These are phyloP conservation scores for Tiaroga cobitis DNA, from an alignment of 2,797 vertebrate species.

Conservation along the genomic window DNA sequence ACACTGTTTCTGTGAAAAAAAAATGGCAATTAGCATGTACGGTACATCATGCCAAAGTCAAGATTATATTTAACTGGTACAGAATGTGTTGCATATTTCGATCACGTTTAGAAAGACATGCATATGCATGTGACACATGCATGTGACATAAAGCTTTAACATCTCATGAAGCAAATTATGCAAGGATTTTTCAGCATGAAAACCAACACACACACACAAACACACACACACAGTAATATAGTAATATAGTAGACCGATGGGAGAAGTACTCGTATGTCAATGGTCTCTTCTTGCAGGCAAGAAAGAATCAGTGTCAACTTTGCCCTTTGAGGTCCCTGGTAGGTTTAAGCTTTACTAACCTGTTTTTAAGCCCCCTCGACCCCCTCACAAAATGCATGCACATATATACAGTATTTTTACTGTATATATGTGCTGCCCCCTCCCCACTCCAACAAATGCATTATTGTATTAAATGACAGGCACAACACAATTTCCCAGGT, in stretches of 20 bases:
- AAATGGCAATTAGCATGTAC: slow-evolving; percentile 5
- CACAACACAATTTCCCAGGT: not conserved
- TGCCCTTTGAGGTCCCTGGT: slow-evolving; percentile 33
- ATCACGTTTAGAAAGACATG: slow-evolving; percentile 10
- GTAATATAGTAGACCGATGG: slow-evolving; percentile 2
- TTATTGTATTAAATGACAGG: not conserved
- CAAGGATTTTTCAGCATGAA: not conserved
- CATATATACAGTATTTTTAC: too few species aligned
- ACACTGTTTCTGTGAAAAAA: not conserved
- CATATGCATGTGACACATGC: not conserved
- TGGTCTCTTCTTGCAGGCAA: slow-evolving; percentile 23
- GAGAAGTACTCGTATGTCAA: slow-evolving; percentile 25
- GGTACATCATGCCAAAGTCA: not conserved
- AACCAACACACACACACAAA: slow-evolving; percentile 8
- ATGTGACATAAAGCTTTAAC: not conserved
- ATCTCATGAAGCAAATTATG: not conserved
- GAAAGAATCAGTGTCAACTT: slow-evolving; percentile 40
- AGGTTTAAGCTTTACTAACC: not conserved
- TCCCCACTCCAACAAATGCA: not conserved
- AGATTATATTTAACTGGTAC: slow-evolving; percentile 29
- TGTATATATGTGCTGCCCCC: too few species aligned
- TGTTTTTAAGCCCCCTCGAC: slow-evolving; percentile 12
- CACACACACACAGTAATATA: too few species aligned
- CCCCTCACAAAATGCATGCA: slow-evolving; percentile 5
- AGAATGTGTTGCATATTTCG: slow-evolving; percentile 20